Evolutionary conservation across 2,113 vertebrate species (phyloP), one percentile per base, ranked within the genome.

Genomic region (Engraulis encrasicolus): DNA sequence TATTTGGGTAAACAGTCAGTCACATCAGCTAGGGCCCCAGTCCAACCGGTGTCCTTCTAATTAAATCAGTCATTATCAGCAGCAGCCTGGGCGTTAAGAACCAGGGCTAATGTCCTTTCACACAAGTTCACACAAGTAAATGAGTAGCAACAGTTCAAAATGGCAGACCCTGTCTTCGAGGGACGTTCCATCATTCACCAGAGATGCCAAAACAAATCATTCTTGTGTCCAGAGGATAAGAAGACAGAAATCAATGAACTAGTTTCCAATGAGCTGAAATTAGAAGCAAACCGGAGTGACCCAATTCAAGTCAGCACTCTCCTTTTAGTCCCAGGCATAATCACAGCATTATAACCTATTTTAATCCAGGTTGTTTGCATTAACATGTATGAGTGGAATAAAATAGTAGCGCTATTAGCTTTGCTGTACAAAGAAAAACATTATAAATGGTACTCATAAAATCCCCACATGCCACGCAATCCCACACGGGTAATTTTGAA

Each of bases 391-490:
- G 66, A 82, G 78, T 34, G 52, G 45, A 77, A 78, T 54, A 81
- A 79, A 78, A 83, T 52, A 79, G 80, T 45, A 80, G 79, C 80
- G 74, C 79, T 82, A 79, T 85, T 79, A 66, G 79, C 85, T 84
- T 48, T 74, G 50, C 50, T 17, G 78, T 79, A 80, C 83, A 83
- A 87, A 81, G 82, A 82, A 89, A 93, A 84, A 88, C 82, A 89
- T 92, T 83, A 90, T 93, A 94, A 90, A 91, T 89, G 88, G 90
- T n/a, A 89, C 84, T 89, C 89, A 91, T 93, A 93, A 94, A 93
- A 89, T 91, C 90, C 83, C 6, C 84, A 83, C 88, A 85, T 92
- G 92, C 82, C 86, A 91, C 91, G 88, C 83, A 93, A 94, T 92
- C 91, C 89, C 89, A 90, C 91, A 86, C 86, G 89, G 85, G 80